Evolutionary conservation across 2,888 invertebrate species (phyloP), one percentile per base, ranked within the genome.

Genomic region (Rosalia funebris): DNA sequence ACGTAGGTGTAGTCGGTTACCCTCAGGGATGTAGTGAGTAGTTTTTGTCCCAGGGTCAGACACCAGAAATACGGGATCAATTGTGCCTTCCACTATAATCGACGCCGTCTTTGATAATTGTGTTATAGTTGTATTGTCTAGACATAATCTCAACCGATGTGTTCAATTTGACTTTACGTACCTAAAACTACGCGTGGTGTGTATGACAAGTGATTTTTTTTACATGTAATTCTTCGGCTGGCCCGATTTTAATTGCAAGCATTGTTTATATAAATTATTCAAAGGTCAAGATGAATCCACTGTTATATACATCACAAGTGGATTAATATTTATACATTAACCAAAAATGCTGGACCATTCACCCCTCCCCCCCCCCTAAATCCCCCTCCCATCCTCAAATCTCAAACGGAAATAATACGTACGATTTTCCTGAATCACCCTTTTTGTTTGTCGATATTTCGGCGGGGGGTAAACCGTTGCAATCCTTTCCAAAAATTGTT

Each of bases 141-240:
- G 68, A 68, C 68, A 69, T 73, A 75, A 75, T 75, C 69, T 78
- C 77, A 78, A 77, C 81, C 80, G 76, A 76, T 75, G 81, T 81
- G 81, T 81, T 81, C 81, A 81, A 77, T 76, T 73, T 75, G 77
- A 78, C 75, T 78, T 75, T 73, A 73, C 75, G 79, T 80, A 80
- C 79, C 79, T 80, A 78, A n/a, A n/a, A 71, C 77, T 77, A 70
- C 75, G 73, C 73, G 77, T 79, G 78, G 75, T 79, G 78, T 78
- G 75, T 78, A 78, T 77, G 73, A 79, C 77, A 74, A 70, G 73
- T 71, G 72, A 68, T 68, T 64, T 60, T 58, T 68, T 64, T 46
- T 48, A 20, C 57, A 57, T 53, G 42, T 60, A 50, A 65, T 65
- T 57, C 62, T 75, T 75, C 75, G 77, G 77, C 77, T 78, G 76